Conservation (phyloP, 2,888 invertebrate species). For the Tethea ocularis region DNA sequence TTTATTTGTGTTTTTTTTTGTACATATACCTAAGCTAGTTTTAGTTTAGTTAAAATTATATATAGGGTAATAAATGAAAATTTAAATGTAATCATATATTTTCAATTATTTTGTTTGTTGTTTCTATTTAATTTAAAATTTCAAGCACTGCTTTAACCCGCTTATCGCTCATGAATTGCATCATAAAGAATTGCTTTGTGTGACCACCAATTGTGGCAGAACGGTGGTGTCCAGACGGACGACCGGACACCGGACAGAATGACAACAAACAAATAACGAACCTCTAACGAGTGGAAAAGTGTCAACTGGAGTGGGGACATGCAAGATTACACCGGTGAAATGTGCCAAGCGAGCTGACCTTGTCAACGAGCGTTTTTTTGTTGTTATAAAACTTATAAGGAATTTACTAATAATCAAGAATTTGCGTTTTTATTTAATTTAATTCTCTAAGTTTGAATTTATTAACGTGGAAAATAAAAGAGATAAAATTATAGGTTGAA, state of each 20-base stretch:
- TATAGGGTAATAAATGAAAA: too few species aligned
- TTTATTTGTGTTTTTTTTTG: too few species aligned
- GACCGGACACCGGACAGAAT: constrained; percentile 48
- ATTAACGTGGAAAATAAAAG: too few species aligned
- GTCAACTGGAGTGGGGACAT: constrained; percentile 46
- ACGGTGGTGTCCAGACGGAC: constrained; percentile 44
- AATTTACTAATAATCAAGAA: not conserved
- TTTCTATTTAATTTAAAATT: too few species aligned
- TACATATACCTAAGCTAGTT: too few species aligned
- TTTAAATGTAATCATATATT: too few species aligned
- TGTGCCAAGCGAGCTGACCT: not conserved
- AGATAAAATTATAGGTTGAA: too few species aligned
- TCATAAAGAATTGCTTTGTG: constrained; percentile 49
- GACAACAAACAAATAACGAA: constrained; percentile 80
- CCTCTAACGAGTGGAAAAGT: constrained; percentile 77
- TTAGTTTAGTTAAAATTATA: too few species aligned
- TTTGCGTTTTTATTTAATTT: not conserved
- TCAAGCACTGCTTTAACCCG: not conserved
- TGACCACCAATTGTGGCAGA: constrained; percentile 59
- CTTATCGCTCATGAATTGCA: constrained; percentile 26
- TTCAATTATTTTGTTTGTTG: too few species aligned
- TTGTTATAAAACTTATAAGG: constrained; percentile 11
- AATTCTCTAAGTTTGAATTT: not conserved
- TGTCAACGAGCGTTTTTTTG: constrained; percentile 12
- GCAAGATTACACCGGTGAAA: constrained; percentile 28